Evolutionary conservation across 2,888 invertebrate species (phyloP), one percentile per base, ranked within the genome.

Genomic region (Stenodera caucasica): DNA sequence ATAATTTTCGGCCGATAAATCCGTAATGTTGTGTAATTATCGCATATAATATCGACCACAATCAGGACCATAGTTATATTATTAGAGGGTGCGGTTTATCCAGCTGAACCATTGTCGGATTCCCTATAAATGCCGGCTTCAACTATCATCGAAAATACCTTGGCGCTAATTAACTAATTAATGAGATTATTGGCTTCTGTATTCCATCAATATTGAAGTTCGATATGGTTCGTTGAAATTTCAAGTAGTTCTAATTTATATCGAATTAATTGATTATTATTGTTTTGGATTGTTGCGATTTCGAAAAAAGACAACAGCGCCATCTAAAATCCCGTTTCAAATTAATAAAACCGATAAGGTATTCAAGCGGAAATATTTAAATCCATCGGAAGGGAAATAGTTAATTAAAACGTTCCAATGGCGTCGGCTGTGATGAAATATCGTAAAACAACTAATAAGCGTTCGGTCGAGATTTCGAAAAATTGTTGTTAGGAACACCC

Each of bases 401-500:
- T 75, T 76, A 75, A 76, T 76, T 75, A 76, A 75, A 74, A 70
- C 71, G 72, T 75, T 74, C 73, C 73, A 68, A 75, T 72, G 74
- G 72, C 37, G 15, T 2, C 37, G 15, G 70, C 71, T 70, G 69
- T 70, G 75, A 75, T 75, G 76, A 76, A 76, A 76, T 75, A 76
- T 74, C 75, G 74, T 75, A 73, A 75, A 74, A 74, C 75, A 75
- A 74, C 74, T 73, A 75, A 75, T 76, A 75, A 74, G 75, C 75
- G 74, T 72, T 67, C 64, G 69, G 61, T 2, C 15, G 15, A 7
- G 8, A 37, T 37, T 37, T 37, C 15, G 7, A 37, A 37, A 37
- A 15, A 14, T 35, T 6, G 7, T 12, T 32, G 8, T 12, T 7
- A 7, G 37, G 15, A 6, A 35, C n/a, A n/a, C n/a, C n/a, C n/a